These are phyloP conservation scores for Pimpla rufipes DNA, from an alignment of 2,888 invertebrate genomes.

Conservation along the genomic window DNA sequence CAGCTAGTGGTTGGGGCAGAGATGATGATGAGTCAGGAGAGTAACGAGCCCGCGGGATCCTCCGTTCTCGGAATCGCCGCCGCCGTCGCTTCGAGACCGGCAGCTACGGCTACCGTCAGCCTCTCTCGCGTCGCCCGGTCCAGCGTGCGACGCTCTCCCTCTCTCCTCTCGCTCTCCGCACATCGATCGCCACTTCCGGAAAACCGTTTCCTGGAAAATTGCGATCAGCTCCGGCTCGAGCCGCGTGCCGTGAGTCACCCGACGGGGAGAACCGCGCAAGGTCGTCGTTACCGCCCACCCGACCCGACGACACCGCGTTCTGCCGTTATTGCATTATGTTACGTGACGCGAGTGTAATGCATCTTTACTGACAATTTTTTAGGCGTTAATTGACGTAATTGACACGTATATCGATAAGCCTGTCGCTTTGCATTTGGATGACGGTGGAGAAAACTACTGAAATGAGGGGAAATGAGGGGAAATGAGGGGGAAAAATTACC, in stretches of 20 bases:
- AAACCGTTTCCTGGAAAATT: constrained; percentile 48
- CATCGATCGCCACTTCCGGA: constrained; percentile 63
- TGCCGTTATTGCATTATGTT: background rate
- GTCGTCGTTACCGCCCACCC: constrained; percentile 19
- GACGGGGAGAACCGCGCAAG: constrained; percentile 10
- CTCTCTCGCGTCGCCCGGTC: constrained; percentile 1
- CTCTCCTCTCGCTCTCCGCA: too few species aligned
- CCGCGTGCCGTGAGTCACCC: constrained; percentile 35
- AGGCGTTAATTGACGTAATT: too few species aligned
- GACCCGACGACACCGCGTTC: background rate
- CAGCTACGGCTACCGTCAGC: background rate
- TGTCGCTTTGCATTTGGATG: too few species aligned
- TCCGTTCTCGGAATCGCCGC: constrained; percentile 50
- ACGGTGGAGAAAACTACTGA: too few species aligned
- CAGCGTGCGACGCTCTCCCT: constrained; percentile 1
- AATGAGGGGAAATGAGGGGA: too few species aligned
- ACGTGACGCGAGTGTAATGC: background rate
- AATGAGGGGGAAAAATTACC: too few species aligned
- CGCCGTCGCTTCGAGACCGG: background rate
- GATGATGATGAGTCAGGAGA: constrained; percentile 52
- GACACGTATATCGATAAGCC: too few species aligned
- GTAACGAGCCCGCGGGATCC: constrained; percentile 57
- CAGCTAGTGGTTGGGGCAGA: constrained; percentile 9
- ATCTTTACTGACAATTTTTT: too few species aligned
- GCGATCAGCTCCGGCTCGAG: constrained; percentile 15